A percentile compares a stretch with the other conserved stretches of the same genome.
Evolutionary conservation across 2,797 vertebrate genomes (phyloP).

Genomic region (Ceyx erithaca): DNA sequence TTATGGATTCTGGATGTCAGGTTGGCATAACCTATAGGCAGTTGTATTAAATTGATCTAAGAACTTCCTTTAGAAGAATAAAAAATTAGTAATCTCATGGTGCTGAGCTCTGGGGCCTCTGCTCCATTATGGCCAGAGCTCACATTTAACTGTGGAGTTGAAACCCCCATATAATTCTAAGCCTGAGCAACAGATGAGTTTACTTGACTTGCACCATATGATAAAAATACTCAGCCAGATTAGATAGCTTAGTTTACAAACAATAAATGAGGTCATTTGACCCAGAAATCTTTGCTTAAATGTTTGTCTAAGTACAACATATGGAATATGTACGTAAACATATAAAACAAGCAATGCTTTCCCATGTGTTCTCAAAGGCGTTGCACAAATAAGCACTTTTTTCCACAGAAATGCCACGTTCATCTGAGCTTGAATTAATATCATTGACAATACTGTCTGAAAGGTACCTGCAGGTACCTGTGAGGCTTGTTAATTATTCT

Average conservation of each 20-base stretch:
- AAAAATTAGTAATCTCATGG: background rate
- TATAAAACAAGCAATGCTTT: background rate
- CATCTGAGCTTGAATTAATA: background rate
- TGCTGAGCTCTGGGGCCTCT: background rate
- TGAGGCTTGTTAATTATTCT: background rate
- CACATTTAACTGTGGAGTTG: background rate
- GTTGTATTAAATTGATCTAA: background rate
- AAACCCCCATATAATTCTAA: background rate
- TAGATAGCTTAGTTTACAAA: slow-evolving; percentile 41
- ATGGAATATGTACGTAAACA: background rate
- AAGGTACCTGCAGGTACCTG: background rate
- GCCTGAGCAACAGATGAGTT: background rate
- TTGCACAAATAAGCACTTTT: background rate
- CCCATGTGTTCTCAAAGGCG: background rate
- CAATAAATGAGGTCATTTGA: slow-evolving; percentile 21
- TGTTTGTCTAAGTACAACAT: background rate
- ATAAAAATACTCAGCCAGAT: slow-evolving; percentile 25
- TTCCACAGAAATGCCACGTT: rapidly evolving
- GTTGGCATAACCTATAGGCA: background rate
- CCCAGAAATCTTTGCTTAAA: background rate
- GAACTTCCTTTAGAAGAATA: background rate
- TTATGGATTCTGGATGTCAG: slow-evolving; percentile 1
- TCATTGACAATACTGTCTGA: background rate
- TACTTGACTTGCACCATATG: slow-evolving; percentile 8
- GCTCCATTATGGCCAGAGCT: background rate